Evolutionary conservation across 2,113 vertebrate species (phyloP), one percentile per base, ranked within the genome.

Genomic region (Ochotona princeps): DNA sequence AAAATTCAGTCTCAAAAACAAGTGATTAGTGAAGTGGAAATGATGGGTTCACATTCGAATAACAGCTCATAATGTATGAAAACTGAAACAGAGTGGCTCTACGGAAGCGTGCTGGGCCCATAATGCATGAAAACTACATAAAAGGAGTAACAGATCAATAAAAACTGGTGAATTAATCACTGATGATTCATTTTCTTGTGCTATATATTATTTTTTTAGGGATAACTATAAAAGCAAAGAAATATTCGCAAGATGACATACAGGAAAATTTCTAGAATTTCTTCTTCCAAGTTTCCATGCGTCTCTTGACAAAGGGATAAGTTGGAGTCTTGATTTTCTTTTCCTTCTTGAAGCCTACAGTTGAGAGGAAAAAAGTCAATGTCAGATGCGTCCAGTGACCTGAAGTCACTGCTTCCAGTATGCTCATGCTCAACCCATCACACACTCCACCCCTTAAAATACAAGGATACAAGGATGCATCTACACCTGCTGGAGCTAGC

Each of bases 311-410:
- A 69, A 72, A 65, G 18, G 35, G 12, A 73, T 30, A 0, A 2
- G 9, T 76, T 72, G 23, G 7, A 1, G 26, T 54, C 94, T 87
- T 96, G 83, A 60, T 87, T 44, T 15, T 82, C 61, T 57, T 95
- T 90, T 61, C 4, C 67, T 69, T 94, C 86, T 81, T 94, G 23
- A 44, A 70, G 54, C 25, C 97, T 96, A 76, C 83, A 87, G 63
- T 79, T 63, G 94, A 96, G 7, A 92, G 96, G 94, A 89, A 30
- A 94, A 73, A 38, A 95, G 91, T 89, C 44, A 93, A 60, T 20
- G 78, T 83, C 23, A 67, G 35, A 61, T 73, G 35, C 69, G 44
- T 72, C 14, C 28, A 70, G 7, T 74, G 5, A 82, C 18, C 69
- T 38, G 72, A 92, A 74, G 70, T 67, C 18, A 81, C 30, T 49